Evolutionary conservation across 2,888 invertebrate species (phyloP).

Genomic region (Drosophila meridionalis): DNA sequence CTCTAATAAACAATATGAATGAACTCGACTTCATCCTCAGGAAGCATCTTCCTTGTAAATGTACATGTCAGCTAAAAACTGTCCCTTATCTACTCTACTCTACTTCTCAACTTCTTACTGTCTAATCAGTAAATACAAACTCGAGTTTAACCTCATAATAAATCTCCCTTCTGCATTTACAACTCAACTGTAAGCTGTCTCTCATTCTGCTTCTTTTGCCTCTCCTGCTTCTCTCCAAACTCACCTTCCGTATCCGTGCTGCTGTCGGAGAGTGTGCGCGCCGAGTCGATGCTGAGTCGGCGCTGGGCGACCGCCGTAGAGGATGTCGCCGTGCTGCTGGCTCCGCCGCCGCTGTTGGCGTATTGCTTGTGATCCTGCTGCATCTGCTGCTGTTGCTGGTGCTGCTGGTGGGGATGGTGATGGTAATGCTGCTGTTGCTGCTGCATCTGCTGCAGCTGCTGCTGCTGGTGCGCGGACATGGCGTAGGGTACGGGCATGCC

Average conservation of each 20-base stretch:
- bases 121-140: neutral
- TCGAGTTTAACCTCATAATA: neutral
- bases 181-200: neutral
- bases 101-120: neutral
- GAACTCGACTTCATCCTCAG: no score
- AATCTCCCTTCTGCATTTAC: neutral
- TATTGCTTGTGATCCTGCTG: constrained; percentile 54
- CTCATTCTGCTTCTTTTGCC: neutral
- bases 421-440: constrained; percentile 20
- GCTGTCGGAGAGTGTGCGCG: constrained; percentile 90
- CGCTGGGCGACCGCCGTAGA: constrained; percentile 84
- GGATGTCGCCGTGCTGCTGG: constrained; percentile 54
- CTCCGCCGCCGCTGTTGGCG: constrained; percentile 38
- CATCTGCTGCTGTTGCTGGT: constrained; percentile 33
- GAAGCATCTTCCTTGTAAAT: no score
- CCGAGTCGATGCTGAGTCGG: constrained; percentile 90
- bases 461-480: constrained; percentile 33
- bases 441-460: constrained; percentile 30
- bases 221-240: neutral
- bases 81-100: no score
- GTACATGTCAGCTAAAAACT: no score
- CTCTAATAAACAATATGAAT: no score
- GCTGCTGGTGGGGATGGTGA: constrained; percentile 79
- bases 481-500: constrained; percentile 32
- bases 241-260: constrained; percentile 88